Evolutionary conservation across 1,140 invertebrate genomes (phyloP), one percentile per base, ranked within the genome.

Genomic region (Aleiodes sp.): DNA sequence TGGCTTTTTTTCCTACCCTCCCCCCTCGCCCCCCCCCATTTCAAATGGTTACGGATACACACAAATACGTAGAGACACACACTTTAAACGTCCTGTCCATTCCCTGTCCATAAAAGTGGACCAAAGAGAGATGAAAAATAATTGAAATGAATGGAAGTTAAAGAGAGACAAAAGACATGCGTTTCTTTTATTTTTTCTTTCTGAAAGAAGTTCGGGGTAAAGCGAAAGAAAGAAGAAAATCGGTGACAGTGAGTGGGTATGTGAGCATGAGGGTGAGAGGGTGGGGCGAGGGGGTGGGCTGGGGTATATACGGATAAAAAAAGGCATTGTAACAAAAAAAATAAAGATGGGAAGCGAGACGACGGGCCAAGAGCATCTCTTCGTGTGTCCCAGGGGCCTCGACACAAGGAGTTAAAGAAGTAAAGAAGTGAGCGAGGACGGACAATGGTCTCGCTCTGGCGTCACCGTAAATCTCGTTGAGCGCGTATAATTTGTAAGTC

Each of bases 401-500:
- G 62, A 14, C 19, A 24, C 24, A 59, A 80, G 69, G 72, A 77
- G 76, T 76, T 71, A 77, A 79, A 76, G 80, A 82, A 80, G 79
- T 80, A 83, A 82, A 84, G 80, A 83, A 84, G 80, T 80, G 79
- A 84, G 79, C 82, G 83, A 81, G 83, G 82, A 84, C 80, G 83
- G 84, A 86, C 84, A 86, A 86, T 85, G 84, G 84, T 85, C 82
- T 85, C 82, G 82, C 84, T 84, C 73, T 73, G 79, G 80, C 83
- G 83, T 86, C 84, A 85, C 83, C 83, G 84, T 86, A 86, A 86
- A 86, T 86, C 84, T 86, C 83, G 80, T 81, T 79, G 82, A 84
- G 80, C 79, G 83, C 82, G 83, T 85, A 86, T 86, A 86, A 86
- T 86, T 86, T 86, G 84, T 86, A 85, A 85, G 82, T 82, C 83